Percentiles rank a stretch among this genome's conserved stretches.
Conservation (phyloP, 2,888 invertebrate genomes). For the Eristalis intricaria region DNA sequence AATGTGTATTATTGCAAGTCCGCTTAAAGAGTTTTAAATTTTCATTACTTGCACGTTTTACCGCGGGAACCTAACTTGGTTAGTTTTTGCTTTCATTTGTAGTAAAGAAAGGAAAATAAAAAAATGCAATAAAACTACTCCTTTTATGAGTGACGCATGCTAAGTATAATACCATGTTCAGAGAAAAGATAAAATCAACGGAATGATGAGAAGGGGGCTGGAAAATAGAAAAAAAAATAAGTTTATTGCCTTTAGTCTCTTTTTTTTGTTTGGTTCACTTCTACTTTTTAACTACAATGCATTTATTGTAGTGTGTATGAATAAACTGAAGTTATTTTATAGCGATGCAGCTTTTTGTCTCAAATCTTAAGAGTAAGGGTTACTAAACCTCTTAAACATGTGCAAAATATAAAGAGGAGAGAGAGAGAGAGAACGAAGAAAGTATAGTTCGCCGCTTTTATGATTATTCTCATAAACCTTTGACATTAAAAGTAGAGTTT, state of each 20-base stretch:
- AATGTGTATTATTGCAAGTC: conserved; percentile 14
- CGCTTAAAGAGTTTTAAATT: conserved; percentile 25
- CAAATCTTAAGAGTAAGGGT: background rate
- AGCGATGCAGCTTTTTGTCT: background rate
- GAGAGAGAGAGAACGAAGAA: background rate
- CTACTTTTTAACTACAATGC: background rate
- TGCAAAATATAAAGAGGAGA: background rate
- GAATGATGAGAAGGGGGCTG: background rate
- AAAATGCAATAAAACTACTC: conserved; percentile 16
- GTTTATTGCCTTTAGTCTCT: background rate
- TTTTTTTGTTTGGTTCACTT: background rate
- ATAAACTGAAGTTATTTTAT: background rate
- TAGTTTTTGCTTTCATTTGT: background rate
- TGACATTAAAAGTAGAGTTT: background rate
- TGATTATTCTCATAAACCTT: background rate
- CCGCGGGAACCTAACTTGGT: conserved; percentile 9
- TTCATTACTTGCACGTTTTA: conserved; percentile 55
- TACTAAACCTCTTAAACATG: background rate
- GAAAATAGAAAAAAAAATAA: background rate
- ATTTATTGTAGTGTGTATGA: too few species aligned
- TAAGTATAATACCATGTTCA: conserved; percentile 54
- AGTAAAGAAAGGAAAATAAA: background rate
- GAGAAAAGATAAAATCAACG: conserved; percentile 49
- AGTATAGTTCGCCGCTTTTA: background rate
- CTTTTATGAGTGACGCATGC: conserved; percentile 32